These are phyloP conservation scores for Tethea ocularis DNA, from an alignment of 2,888 invertebrate genomes.

Conservation along the genomic window DNA sequence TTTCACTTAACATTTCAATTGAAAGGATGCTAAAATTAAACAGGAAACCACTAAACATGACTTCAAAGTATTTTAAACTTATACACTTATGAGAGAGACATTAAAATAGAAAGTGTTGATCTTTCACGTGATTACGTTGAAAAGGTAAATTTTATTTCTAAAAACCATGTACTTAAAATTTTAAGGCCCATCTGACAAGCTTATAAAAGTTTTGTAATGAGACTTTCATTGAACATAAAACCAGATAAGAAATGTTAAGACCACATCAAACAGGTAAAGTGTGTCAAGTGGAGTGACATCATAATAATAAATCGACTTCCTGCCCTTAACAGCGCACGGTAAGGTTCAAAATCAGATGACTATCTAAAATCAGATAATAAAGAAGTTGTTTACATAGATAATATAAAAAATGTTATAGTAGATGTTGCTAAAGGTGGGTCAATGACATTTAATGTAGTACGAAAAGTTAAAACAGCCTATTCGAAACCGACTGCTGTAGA, in stretches of 20 bases:
- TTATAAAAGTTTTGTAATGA: conserved; percentile 1
- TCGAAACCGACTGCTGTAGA: conserved; percentile 30
- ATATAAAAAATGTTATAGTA: conserved; percentile 20
- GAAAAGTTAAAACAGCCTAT: conserved; percentile 38
- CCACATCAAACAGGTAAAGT: conserved; percentile 47
- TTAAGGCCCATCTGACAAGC: neutral
- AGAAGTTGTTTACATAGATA: conserved; percentile 14
- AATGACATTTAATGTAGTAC: conserved; percentile 27
- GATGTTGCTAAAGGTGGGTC: conserved; percentile 32
- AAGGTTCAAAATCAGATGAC: conserved; percentile 14
- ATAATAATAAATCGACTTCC: conserved; percentile 20
- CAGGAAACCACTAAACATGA: conserved; percentile 40
- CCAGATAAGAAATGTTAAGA: conserved; percentile 4
- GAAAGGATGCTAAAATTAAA: conserved; percentile 33
- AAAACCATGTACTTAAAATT: neutral
- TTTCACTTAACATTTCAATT: conserved; percentile 22
- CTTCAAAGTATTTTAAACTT: conserved; percentile 37
- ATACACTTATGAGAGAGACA: conserved; percentile 33
- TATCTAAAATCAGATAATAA: conserved; percentile 14
- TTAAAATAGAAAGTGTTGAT: conserved; percentile 36
- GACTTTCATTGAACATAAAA: conserved; percentile 6
- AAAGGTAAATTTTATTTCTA: neutral
- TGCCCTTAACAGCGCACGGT: conserved; percentile 5
- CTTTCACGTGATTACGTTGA: conserved; percentile 9
- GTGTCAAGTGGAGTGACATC: conserved; percentile 48